Evolutionary conservation across 2,113 vertebrate species (phyloP), one percentile per base, ranked within the genome.

Genomic region (Pogonocichla stellata): DNA sequence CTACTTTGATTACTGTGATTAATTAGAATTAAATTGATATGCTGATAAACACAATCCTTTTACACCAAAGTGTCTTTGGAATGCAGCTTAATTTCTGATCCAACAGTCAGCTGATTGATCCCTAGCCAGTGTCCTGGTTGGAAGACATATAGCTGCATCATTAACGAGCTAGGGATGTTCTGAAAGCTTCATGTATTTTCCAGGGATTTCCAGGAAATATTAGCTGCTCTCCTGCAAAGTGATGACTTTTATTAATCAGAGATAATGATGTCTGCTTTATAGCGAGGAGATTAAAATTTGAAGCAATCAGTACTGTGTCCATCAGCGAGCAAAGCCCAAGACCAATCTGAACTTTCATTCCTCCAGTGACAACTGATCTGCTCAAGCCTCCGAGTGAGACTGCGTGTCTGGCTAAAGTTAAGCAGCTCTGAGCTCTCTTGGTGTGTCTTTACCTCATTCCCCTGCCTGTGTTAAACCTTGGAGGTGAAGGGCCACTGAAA

Each of bases 1-100:
- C 17, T 57, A 29, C 71, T 92, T 95, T 69, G 84, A 91, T 95
- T 91, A 90, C 77, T 97, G 74, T 20, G 23, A 36, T 80, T 93
- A 96, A 96, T 94, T 90, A 83, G 75, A 93, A 95, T 80, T 66
- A 95, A 85, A 85, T 94, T 80, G 61, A 79, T 31, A 90, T 75
- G 23, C 36, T 61, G 88, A 51, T 16, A 61, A 43, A 47, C 12
- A 66, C 24, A 61, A n/a, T 14, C 5, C 7, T 73, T 90, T 87
- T 71, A 77, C 14, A 70, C 8, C 7, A 65, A 75, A 74, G 10
- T 73, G 12, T 50, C 22, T 67, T 62, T 72, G 28, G 9, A 73
- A 74, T 50, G 29, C 31, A 83, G 56, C 10, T 66, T 51, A 50
- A 5, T 48, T 82, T 90, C 62, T 83, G 36, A 90, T 53, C 22